Base-by-base conservation (phyloP, 1,140 invertebrate species). In the Hormaphis cornu region DNA sequence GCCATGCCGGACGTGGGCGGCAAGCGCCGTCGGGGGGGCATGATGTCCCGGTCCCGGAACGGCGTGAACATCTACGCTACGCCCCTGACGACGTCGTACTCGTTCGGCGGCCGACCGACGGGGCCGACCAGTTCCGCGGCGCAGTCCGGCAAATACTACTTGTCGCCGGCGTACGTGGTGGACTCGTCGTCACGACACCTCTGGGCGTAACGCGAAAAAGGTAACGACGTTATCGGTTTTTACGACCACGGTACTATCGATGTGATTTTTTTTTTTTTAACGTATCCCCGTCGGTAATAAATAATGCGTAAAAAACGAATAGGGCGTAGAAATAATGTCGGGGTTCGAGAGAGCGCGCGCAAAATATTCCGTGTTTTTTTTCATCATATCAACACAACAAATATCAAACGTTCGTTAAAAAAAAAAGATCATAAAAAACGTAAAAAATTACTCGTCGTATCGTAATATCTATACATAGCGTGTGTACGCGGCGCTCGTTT, bases 11-110 rank as follows among this genome's bases (percentile, higher is more conserved):
- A 90, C 75, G 83, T 86, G 4, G 76, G 10, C 81, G 81, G 46
- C 82, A 86, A 76, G 81, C 6, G 97, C 90, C 1, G n/a, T n/a
- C n/a, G n/a, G n/a, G 95, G 95, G 22, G 91, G 90, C 0, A 94
- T 90, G 54, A 98, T 81, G 18, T 97, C 83, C 79, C 98, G 96
- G 77, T 98, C 70, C 22, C 26, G 70, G 28, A 71, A 71, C 8
- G 48, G 50, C 8, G 58, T 44, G 18, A 71, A 71, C 30, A 54
- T 71, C 3, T 71, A 71, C 33, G 63, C 71, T 1, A 69, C 71
- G 4, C 59, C 71, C 7, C n/a, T 69, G n/a, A 71, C 33, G 14
- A 50, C 44, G 28, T 46, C 61, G 6, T 66, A 66, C 18, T 46
- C 61, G 30, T 66, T 48, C 7, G 61, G 28, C 30, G n/a, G 44